Conservation (phyloP, 2,888 invertebrate species). For the Pomacea canaliculata region DNA sequence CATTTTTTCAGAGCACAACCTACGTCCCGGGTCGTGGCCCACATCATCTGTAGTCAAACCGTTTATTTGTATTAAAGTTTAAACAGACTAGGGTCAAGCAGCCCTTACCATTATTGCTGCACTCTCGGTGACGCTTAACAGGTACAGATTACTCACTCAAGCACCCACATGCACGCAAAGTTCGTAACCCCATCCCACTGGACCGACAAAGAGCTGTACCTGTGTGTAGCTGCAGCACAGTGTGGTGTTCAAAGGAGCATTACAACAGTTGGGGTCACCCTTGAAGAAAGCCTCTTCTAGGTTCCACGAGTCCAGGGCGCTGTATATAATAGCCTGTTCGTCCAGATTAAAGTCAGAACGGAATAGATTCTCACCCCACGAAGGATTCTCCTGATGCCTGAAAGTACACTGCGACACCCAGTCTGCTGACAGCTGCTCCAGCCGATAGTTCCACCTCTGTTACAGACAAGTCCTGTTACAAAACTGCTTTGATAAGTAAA, state of each 20-base stretch:
- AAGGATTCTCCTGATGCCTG: conserved; percentile 17
- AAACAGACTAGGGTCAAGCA: not conserved
- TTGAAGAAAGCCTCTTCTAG: conserved; percentile 10
- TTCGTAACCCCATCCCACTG: not conserved
- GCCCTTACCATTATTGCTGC: not conserved
- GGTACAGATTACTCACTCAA: not conserved
- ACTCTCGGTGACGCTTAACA: not conserved
- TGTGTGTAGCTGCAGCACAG: conserved; percentile 23
- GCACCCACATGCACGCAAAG: no score
- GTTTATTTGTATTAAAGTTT: not conserved
- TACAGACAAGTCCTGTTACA: not conserved
- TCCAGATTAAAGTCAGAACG: conserved; percentile 15
- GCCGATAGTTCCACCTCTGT: conserved; percentile 20
- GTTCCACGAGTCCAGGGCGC: conserved; percentile 5
- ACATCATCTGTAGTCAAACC: conserved; percentile 36
- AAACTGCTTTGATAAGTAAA: no score
- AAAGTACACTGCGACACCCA: conserved; percentile 29
- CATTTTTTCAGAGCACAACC: conserved; percentile 43
- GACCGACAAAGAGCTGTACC: not conserved
- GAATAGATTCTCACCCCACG: conserved; percentile 31
- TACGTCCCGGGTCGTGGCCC: conserved; percentile 39
- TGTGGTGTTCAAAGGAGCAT: conserved; percentile 12
- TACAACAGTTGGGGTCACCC: conserved; percentile 1
- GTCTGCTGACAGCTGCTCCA: conserved; percentile 16
- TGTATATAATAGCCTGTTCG: not conserved